These are phyloP conservation scores for Aptenodytes patagonicus DNA, from an alignment of 2,113 vertebrate genomes.

Conservation along the genomic window DNA sequence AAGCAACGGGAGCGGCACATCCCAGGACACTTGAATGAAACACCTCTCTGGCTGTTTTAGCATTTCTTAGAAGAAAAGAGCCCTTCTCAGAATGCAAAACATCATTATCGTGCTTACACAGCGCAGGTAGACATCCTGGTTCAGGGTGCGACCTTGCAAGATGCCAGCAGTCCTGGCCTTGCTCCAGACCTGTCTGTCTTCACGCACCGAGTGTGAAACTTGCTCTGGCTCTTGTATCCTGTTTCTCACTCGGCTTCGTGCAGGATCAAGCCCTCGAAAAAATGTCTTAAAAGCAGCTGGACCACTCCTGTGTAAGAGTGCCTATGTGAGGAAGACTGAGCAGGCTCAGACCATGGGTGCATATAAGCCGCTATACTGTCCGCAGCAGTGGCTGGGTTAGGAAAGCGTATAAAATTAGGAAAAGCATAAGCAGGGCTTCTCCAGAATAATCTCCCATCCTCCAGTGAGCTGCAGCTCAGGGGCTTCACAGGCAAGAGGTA, in stretches of 20 bases:
- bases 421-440: background rate
- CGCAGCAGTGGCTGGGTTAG: background rate
- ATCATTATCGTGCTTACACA: background rate
- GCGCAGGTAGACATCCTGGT: background rate
- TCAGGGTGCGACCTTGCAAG: background rate
- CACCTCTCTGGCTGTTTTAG: background rate
- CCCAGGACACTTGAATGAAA: background rate
- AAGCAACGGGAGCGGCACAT: background rate
- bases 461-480: background rate
- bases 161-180: background rate
- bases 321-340: background rate
- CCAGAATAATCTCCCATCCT: background rate
- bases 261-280: background rate
- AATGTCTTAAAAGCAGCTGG: background rate
- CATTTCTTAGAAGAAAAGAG: background rate
- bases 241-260: rapidly evolving
- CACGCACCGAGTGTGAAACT: rapidly evolving
- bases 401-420: background rate
- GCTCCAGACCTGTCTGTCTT: background rate
- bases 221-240: background rate
- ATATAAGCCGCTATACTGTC: background rate
- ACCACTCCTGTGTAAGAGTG: no score
- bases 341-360: background rate
- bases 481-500: background rate
- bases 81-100: background rate